Evolutionary conservation across 2,888 invertebrate species (phyloP).

Genomic region (Sympetrum striolatum): DNA sequence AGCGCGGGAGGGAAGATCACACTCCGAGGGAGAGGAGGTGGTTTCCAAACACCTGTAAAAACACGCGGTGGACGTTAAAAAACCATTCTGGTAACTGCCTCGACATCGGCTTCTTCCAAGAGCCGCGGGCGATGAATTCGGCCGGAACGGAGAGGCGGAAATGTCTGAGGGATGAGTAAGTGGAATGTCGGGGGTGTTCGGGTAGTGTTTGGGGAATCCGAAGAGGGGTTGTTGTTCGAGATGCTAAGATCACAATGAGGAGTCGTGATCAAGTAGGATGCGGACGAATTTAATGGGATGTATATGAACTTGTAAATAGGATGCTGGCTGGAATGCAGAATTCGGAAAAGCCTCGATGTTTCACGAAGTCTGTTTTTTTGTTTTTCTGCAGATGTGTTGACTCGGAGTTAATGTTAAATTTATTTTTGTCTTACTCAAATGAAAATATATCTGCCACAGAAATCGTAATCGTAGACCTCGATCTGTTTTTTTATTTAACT

Average conservation of each 20-base stretch:
- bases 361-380: too few species aligned
- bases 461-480: too few species aligned
- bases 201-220: not conserved
- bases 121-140: not conserved
- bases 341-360: too few species aligned
- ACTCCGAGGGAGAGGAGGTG: not conserved
- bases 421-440: too few species aligned
- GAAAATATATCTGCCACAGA: too few species aligned
- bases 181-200: not conserved
- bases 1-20: not conserved
- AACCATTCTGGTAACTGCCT: not conserved
- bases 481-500: too few species aligned
- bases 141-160: not conserved
- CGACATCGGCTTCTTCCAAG: not conserved
- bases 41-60: not conserved
- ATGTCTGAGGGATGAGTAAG: not conserved
- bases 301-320: too few species aligned
- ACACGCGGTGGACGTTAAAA: not conserved
- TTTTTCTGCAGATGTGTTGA: too few species aligned
- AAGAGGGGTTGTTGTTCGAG: not conserved
- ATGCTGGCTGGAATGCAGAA: too few species aligned
- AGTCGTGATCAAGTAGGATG: not conserved
- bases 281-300: too few species aligned
- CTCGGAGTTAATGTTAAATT: too few species aligned
- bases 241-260: not conserved